Evolutionary conservation across 2,888 invertebrate genomes (phyloP).

Genomic region (Temnothorax rugatulus): DNA sequence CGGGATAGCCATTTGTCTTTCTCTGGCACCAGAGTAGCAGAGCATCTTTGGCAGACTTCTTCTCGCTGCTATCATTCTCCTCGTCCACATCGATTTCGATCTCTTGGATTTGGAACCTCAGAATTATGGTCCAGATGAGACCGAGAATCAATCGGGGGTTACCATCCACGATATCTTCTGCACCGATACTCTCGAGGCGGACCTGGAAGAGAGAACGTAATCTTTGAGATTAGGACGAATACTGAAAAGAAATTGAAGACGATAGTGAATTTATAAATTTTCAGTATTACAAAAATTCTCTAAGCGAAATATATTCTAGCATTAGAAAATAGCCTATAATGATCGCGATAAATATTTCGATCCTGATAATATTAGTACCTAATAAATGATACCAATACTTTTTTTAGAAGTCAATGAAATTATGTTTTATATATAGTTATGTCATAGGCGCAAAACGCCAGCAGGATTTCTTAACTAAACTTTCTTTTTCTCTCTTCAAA

Average conservation of each 20-base stretch:
- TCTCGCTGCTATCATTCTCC: conserved; percentile 98
- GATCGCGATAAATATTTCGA: neutral
- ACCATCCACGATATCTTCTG: conserved; percentile 99
- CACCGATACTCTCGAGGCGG: conserved; percentile 98
- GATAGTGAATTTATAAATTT: neutral
- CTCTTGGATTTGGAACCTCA: conserved; percentile 99
- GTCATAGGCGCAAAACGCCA: neutral
- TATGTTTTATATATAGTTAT: neutral
- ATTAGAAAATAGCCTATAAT: neutral
- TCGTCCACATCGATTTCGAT: conserved; percentile 99
- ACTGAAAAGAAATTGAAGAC: neutral
- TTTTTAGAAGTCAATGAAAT: conserved; percentile 2
- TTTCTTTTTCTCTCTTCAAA: conserved; percentile 12
- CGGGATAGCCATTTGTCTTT: conserved; percentile 97
- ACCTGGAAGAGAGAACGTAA: conserved; percentile 88
- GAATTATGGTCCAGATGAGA: conserved; percentile 99
- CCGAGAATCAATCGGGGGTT: conserved; percentile 98
- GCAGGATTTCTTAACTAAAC: neutral
- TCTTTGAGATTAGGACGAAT: neutral
- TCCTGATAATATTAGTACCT: neutral
- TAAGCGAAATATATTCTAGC: neutral
- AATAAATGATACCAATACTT: neutral
- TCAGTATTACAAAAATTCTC: neutral
- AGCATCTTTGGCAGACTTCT: conserved; percentile 99
- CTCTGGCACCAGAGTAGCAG: conserved; percentile 99